Conservation (phyloP, 2,888 invertebrate genomes). For the Heliconius erato region DNA sequence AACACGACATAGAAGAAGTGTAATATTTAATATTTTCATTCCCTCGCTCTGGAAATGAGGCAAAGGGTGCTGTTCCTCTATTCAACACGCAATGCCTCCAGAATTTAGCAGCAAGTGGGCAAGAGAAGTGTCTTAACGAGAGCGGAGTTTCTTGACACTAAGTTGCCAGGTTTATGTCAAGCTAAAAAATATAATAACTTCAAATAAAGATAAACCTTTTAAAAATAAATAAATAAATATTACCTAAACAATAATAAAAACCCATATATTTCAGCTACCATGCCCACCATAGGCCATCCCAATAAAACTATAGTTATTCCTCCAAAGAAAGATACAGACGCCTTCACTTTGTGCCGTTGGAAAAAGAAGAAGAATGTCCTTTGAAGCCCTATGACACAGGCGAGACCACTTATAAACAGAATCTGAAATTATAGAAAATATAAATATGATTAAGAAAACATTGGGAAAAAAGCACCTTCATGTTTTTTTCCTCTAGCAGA, state of each 20-base stretch:
- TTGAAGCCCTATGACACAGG: constrained; percentile 98
- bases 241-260: constrained; percentile 94
- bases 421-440: constrained; percentile 87
- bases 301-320: constrained; percentile 96
- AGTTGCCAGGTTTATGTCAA: too few relatives aligned
- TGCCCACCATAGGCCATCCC: constrained; percentile 98
- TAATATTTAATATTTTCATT: too few relatives aligned
- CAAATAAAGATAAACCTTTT: too few relatives aligned
- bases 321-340: constrained; percentile 95
- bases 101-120: too few relatives aligned
- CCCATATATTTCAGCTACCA: constrained; percentile 98
- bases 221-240: constrained; percentile 22
- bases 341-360: constrained; percentile 97
- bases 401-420: constrained; percentile 97
- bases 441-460: neutral
- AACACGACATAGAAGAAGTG: too few relatives aligned
- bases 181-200: too few relatives aligned
- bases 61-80: too few relatives aligned
- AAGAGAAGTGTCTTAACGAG: too few relatives aligned
- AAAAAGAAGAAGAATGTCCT: constrained; percentile 99
- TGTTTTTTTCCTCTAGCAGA: too few relatives aligned
- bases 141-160: too few relatives aligned
- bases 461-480: neutral
- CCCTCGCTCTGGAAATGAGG: too few relatives aligned
- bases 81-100: too few relatives aligned